phyloP scores from a whole-genome alignment of 2,888 invertebrate genomes.

The Spodoptera littoralis region DNA sequence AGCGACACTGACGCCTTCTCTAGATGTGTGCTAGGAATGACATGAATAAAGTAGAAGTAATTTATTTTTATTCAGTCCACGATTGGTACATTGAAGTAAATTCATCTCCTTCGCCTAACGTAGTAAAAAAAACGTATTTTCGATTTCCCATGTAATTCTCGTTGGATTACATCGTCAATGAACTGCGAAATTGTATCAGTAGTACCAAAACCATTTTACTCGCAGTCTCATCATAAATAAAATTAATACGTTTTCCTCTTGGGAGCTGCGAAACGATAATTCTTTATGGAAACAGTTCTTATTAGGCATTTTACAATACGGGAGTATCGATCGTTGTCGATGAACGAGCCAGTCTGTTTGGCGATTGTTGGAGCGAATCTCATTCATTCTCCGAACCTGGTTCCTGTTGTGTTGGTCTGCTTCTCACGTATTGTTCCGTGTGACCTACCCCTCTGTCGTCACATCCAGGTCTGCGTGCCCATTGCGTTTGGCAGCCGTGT shows the following conservation, averaged over 20 bases:
- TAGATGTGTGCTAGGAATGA: constrained; percentile 10
- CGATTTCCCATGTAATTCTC: constrained; percentile 10
- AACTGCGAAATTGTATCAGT: constrained; percentile 21
- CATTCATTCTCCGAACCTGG: constrained; percentile 28
- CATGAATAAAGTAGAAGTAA: neutral
- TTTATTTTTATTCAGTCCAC: too few relatives aligned
- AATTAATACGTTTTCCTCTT: constrained; percentile 9
- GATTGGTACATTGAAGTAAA: neutral
- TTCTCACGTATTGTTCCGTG: constrained; percentile 59
- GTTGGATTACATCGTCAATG: constrained; percentile 21
- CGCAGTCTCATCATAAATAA: constrained; percentile 4
- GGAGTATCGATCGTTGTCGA: neutral
- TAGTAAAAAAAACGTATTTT: constrained; percentile 22
- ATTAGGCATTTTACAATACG: constrained; percentile 10
- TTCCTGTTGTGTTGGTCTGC: constrained; percentile 39
- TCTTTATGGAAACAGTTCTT: constrained; percentile 1
- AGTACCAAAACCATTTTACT: constrained; percentile 26
- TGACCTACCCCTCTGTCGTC: constrained; percentile 66
- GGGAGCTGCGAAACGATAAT: neutral
- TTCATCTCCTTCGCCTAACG: constrained; percentile 18
- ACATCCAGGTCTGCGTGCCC: constrained; percentile 55
- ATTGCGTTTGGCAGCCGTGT: constrained; percentile 54
- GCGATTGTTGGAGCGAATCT: constrained; percentile 1
- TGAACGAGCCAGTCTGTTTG: too few relatives aligned
- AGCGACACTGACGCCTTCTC: constrained; percentile 20